These are phyloP conservation scores for Zaprionus davidi DNA, from an alignment of 1,140 invertebrate genomes.

Conservation along the genomic window DNA sequence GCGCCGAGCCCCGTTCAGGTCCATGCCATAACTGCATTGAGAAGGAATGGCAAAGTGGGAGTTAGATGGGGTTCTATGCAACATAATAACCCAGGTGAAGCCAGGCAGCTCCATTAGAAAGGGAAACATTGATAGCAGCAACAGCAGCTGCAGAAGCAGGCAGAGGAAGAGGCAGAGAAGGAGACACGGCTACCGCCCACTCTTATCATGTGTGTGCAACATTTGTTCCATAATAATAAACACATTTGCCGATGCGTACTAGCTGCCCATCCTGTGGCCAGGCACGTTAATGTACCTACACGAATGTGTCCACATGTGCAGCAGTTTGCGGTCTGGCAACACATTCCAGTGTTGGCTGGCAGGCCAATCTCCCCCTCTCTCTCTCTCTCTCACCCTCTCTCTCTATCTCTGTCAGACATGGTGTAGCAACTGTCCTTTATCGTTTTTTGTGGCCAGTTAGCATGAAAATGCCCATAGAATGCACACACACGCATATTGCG, in stretches of 20 bases:
- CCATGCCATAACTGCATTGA: slow-evolving; percentile 93
- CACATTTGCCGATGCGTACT: slow-evolving; percentile 63
- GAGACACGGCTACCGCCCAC: background rate
- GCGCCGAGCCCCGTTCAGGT: slow-evolving; percentile 94
- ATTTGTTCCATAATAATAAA: slow-evolving; percentile 77
- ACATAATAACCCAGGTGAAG: background rate
- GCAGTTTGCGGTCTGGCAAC: slow-evolving; percentile 75
- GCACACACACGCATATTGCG: slow-evolving; percentile 27
- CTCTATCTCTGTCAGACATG: background rate
- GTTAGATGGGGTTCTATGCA: slow-evolving; percentile 1
- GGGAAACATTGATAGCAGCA: background rate
- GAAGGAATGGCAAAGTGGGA: slow-evolving; percentile 25
- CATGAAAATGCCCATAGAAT: slow-evolving; percentile 58
- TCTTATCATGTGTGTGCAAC: slow-evolving; percentile 46
- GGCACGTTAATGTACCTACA: slow-evolving; percentile 32
- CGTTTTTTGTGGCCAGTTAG: slow-evolving; percentile 80
- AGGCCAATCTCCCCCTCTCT: background rate
- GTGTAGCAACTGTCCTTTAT: slow-evolving; percentile 74
- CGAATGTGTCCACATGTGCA: slow-evolving; percentile 55
- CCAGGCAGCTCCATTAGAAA: background rate
- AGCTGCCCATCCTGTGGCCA: slow-evolving; percentile 33
- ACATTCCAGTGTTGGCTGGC: slow-evolving; percentile 37
- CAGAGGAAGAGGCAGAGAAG: background rate
- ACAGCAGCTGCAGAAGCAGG: no score
- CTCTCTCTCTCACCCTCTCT: background rate